Evolutionary conservation across 2,888 invertebrate species (phyloP).

Genomic region (Gonocerus acuteangulatus): DNA sequence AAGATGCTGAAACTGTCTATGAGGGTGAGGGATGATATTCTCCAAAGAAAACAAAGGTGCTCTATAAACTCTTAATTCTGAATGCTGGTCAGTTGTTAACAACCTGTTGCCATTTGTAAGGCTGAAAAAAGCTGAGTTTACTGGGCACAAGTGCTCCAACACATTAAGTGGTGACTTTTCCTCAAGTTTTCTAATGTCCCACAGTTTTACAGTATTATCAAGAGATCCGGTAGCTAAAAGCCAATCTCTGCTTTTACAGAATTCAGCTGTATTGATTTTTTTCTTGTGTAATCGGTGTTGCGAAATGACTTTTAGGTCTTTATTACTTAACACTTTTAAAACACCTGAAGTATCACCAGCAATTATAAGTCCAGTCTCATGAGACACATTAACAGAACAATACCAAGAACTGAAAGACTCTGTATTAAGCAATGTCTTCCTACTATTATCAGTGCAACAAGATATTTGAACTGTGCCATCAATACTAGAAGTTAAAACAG

Average conservation of each 20-base stretch:
- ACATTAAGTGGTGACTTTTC: constrained; percentile 28
- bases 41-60: constrained; percentile 43
- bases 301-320: constrained; percentile 33
- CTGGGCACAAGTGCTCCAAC: constrained; percentile 32
- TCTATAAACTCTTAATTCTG: constrained; percentile 41
- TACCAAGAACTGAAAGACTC: constrained; percentile 36
- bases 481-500: constrained; percentile 34
- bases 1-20: constrained; percentile 45
- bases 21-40: constrained; percentile 43
- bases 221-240: constrained; percentile 38
- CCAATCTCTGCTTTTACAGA: constrained; percentile 36
- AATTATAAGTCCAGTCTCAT: constrained; percentile 33
- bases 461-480: constrained; percentile 34
- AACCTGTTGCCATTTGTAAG: constrained; percentile 42
- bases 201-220: constrained; percentile 38
- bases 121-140: constrained; percentile 40
- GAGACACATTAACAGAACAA: constrained; percentile 37
- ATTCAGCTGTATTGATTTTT: constrained; percentile 38
- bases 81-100: constrained; percentile 44
- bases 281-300: constrained; percentile 36
- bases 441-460: constrained; percentile 20
- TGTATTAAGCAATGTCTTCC: constrained; percentile 17
- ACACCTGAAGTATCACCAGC: constrained; percentile 38
- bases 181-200: constrained; percentile 38
- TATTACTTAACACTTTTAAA: constrained; percentile 35